These are phyloP conservation scores for Therioaphis trifolii DNA, from an alignment of 2,888 invertebrate genomes.

Conservation along the genomic window DNA sequence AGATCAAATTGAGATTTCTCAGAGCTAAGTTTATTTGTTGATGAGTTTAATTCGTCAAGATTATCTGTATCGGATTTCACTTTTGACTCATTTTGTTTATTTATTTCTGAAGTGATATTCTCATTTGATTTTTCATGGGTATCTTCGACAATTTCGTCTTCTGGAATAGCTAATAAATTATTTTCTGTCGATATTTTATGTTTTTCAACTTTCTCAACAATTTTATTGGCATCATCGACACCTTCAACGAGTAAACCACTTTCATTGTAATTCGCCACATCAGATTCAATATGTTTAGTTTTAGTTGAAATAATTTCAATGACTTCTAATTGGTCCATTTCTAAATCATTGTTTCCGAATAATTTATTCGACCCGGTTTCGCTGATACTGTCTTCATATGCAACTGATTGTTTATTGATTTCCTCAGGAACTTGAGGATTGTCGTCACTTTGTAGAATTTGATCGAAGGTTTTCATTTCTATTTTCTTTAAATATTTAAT, in stretches of 20 bases:
- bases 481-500: not conserved
- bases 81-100: not conserved
- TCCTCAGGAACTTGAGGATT: not conserved
- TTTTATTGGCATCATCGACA: no score
- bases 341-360: not conserved
- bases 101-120: not conserved
- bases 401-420: not conserved
- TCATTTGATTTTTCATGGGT: not conserved
- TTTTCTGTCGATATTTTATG: accelerated
- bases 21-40: no score
- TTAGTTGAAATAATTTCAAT: not conserved
- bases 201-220: not conserved
- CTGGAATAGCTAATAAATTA: not conserved
- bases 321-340: not conserved
- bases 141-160: not conserved
- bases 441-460: not conserved
- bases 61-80: not conserved
- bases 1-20: no score
- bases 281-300: not conserved
- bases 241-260: not conserved
- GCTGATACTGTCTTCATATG: not conserved
- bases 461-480: not conserved
- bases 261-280: not conserved
- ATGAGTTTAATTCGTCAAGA: no score
- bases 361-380: not conserved